phyloP scores from a whole-genome alignment of 53 echinoderm and acorn worm genomes.

The Zoroaster sp. region DNA sequence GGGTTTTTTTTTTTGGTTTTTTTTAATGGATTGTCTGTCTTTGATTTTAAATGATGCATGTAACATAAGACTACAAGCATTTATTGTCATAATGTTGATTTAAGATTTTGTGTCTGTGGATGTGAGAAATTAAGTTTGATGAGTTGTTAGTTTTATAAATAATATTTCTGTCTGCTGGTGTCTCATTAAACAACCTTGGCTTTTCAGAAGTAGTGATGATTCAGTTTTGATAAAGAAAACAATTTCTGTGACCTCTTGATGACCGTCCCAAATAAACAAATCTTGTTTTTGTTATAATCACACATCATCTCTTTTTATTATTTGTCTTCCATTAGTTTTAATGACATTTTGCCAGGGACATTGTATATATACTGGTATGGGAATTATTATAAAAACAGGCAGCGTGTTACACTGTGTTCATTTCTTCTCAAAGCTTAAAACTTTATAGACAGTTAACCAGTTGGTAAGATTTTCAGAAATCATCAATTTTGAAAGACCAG shows the following conservation, averaged over 20 bases:
- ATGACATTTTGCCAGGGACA: not conserved
- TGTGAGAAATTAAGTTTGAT: not conserved
- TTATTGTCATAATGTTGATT: not conserved
- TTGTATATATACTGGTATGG: not conserved
- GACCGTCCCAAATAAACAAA: too few species aligned
- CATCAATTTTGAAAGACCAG: too few species aligned
- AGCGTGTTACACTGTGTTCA: not conserved
- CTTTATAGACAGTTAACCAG: too few species aligned
- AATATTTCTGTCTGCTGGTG: not conserved
- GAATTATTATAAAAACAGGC: not conserved
- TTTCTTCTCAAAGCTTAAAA: too few species aligned
- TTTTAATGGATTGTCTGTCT: not conserved
- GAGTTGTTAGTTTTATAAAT: not conserved
- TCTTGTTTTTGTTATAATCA: too few species aligned
- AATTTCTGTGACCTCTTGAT: too few species aligned
- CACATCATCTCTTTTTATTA: too few species aligned
- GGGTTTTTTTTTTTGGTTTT: not conserved
- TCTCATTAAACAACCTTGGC: too few species aligned
- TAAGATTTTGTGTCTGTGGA: not conserved
- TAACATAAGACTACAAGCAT: not conserved
- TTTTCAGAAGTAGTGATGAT: too few species aligned
- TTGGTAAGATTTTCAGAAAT: too few species aligned
- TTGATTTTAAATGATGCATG: not conserved
- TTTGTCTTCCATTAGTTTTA: not conserved
- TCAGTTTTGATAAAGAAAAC: too few species aligned